Percentiles rank a stretch among this genome's conserved stretches.
phyloP scores from a whole-genome alignment of 2,888 invertebrate genomes.

The Eupithecia vulgata region DNA sequence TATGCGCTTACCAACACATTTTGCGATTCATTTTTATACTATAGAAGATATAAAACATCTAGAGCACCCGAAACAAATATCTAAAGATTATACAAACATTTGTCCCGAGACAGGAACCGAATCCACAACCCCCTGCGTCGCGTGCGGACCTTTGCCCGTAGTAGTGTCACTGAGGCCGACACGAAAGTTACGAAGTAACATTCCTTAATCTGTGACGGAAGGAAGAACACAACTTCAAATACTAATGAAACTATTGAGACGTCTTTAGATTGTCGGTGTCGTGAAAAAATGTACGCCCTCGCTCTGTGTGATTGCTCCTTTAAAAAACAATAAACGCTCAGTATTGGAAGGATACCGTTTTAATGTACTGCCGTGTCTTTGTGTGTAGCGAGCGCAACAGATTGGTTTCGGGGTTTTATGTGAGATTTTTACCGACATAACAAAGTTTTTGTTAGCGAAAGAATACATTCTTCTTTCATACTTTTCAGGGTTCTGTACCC shows the following conservation, averaged over 20 bases:
- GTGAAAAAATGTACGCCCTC: background rate
- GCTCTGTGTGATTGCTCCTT: background rate
- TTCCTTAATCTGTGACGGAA: background rate
- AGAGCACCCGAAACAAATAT: too few relatives aligned
- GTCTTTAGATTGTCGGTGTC: background rate
- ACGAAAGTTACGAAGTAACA: background rate
- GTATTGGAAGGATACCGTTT: background rate
- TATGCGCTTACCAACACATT: too few relatives aligned
- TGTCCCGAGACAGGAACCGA: background rate
- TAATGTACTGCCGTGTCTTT: background rate
- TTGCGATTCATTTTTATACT: too few relatives aligned
- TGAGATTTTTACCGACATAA: background rate
- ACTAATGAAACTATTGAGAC: background rate
- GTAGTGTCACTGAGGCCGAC: background rate
- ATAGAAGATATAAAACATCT: too few relatives aligned
- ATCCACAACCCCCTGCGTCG: background rate
- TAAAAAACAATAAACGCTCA: background rate
- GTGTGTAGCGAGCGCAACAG: background rate
- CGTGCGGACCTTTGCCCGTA: too few relatives aligned
- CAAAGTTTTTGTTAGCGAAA: background rate
- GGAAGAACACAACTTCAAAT: background rate
- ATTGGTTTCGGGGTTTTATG: background rate
- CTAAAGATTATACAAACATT: background rate
- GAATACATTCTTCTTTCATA: background rate
- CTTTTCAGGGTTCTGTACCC: background rate